phyloP scores from a whole-genome alignment of 2,888 invertebrate species.

The Lomographa bimaculata region DNA sequence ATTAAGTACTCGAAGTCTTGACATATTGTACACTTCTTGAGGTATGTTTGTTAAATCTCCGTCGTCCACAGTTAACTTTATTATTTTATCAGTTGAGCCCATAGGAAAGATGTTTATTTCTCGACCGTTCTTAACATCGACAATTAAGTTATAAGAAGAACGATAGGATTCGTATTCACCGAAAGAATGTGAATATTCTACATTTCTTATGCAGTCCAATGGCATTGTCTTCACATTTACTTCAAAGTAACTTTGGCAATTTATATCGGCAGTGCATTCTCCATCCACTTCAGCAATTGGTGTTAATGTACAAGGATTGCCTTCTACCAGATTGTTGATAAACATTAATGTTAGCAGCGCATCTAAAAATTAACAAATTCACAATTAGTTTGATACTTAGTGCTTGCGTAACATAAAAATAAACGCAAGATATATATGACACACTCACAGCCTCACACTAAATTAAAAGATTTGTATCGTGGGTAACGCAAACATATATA shows the following conservation, averaged over 20 bases:
- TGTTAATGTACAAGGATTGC: neutral
- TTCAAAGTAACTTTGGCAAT: conserved; percentile 5
- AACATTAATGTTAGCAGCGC: neutral
- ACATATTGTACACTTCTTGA: conserved; percentile 9
- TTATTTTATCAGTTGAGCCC: neutral
- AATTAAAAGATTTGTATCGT: too few species aligned
- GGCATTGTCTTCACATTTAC: conserved; percentile 4
- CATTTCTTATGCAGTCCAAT: conserved; percentile 14
- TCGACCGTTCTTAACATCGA: conserved; percentile 1
- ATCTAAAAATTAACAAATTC: too few species aligned
- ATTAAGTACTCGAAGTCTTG: conserved; percentile 1
- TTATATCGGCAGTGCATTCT: conserved; percentile 8
- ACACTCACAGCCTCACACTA: too few species aligned
- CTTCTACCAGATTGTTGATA: neutral
- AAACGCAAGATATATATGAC: too few species aligned
- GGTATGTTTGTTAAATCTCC: conserved; percentile 8
- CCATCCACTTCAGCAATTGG: neutral
- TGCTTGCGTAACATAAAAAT: too few species aligned
- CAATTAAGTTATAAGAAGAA: conserved; percentile 9
- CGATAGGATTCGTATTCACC: too few species aligned
- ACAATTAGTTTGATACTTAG: too few species aligned
- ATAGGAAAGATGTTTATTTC: conserved; percentile 1
- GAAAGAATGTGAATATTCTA: too few species aligned
- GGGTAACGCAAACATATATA: too few species aligned
- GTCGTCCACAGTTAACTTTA: conserved; percentile 3